Evolutionary conservation across 2,113 vertebrate genomes (phyloP), one percentile per base, ranked within the genome.

Genomic region (Macquaria ambigua): DNA sequence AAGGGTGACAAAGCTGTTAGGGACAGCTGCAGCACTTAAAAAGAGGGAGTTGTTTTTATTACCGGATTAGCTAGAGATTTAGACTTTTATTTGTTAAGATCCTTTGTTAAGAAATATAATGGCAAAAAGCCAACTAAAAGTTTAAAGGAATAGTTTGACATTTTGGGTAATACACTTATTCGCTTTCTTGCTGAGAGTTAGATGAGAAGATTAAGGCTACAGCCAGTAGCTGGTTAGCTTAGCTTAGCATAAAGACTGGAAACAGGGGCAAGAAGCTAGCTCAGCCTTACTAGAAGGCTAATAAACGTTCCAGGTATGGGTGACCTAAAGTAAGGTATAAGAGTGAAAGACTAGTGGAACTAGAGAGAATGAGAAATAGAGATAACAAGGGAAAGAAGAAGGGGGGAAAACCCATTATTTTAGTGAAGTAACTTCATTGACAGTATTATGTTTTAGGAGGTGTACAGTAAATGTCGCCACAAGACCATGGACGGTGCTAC

Each of bases 1-100:
- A 48, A 39, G 43, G 28, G 4, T 74, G 58, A 75, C 39, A 52
- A 67, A 88, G 39, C 62, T 79, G 64, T 71, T 58, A 55, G 62
- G 41, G 50, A 87, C 72, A 77, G 85, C 77, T 89, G 62, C 21
- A 59, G 64, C 10, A 7, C 28, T 70, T 79, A 34, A 56, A 77
- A 28, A 39, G 7, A 82, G 48, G 28, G 58, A 9, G 4, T 68
- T 31, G 20, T 50, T 74, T 76, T 75, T 43, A 76, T 86, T 64
- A 61, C 8, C 10, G 72, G 56, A 79, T 78, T 1, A 83, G 52
- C 56, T 23, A 21, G 8, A 55, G 1, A 50, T 76, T 80, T n/a
- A 2, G 31, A 41, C 10, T 34, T 41, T 74, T 64, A 67, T 74
- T 48, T 50, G 0, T 34, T 20, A n/a, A 31, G n/a, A 8, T 20